Conservation (phyloP, 1,140 invertebrate genomes). For the Zeugodacus cucurbitae region DNA sequence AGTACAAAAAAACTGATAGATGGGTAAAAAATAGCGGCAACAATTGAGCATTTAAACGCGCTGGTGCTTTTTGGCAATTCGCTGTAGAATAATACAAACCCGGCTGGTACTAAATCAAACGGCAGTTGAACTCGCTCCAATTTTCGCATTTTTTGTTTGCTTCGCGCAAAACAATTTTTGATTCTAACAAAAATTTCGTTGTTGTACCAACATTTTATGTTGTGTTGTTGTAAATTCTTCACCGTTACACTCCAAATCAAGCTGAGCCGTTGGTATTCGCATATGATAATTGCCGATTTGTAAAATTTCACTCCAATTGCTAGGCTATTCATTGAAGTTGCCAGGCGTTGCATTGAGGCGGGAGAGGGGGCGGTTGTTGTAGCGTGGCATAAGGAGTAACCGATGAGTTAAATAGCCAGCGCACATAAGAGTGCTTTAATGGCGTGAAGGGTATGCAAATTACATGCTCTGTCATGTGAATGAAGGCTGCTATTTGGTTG, state of each 20-base stretch:
- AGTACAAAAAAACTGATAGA: background rate
- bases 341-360: background rate
- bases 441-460: slow-evolving; percentile 21
- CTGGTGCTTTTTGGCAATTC: background rate
- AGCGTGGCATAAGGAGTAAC: background rate
- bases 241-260: background rate
- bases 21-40: background rate
- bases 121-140: background rate
- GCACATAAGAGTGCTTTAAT: background rate
- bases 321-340: background rate
- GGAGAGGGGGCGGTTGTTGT: background rate
- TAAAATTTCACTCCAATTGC: slow-evolving; percentile 26
- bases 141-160: background rate
- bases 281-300: slow-evolving; percentile 35
- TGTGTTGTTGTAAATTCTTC: background rate
- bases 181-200: background rate
- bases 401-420: background rate
- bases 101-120: background rate
- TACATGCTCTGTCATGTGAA: slow-evolving; percentile 26
- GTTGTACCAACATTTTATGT: background rate
- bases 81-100: background rate
- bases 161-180: background rate
- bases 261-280: background rate
- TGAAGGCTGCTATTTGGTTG: background rate
- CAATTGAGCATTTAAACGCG: slow-evolving; percentile 4